phyloP scores from a whole-genome alignment of 2,113 vertebrate species.

The Sardina pilchardus region DNA sequence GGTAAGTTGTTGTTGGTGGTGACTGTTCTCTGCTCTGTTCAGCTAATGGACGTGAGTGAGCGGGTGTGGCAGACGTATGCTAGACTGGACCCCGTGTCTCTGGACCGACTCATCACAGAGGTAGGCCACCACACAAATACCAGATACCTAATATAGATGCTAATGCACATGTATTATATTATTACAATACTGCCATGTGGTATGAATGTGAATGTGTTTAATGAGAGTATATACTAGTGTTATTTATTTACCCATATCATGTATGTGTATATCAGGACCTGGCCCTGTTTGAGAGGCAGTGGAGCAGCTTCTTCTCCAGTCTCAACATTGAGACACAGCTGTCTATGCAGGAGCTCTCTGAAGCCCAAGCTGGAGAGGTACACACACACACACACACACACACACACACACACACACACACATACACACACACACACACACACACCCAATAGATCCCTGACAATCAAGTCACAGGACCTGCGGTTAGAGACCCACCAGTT shows the following conservation, averaged over 20 bases:
- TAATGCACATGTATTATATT: not conserved
- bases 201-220: not conserved
- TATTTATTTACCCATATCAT: no score
- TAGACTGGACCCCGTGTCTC: slow-evolving; percentile 86
- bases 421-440: not conserved
- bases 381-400: slow-evolving; percentile 1
- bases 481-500: not conserved
- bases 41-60: slow-evolving; percentile 92
- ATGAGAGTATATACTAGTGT: not conserved
- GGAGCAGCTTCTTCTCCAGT: slow-evolving; percentile 86
- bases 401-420: not conserved
- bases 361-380: slow-evolving; percentile 94
- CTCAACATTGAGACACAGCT: slow-evolving; percentile 90
- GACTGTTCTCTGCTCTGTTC: slow-evolving; percentile 29
- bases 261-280: slow-evolving; percentile 76
- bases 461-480: no score
- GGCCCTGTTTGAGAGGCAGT: slow-evolving; percentile 86
- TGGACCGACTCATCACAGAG: slow-evolving; percentile 85
- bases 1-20: not conserved
- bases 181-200: not conserved
- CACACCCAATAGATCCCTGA: not conserved
- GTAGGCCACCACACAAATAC: slow-evolving; percentile 63
- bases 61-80: slow-evolving; percentile 87
- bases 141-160: not conserved
- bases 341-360: slow-evolving; percentile 91